These are phyloP conservation scores for Oreonectes daqikongensis DNA, from an alignment of 2,797 vertebrate genomes.

Conservation along the genomic window DNA sequence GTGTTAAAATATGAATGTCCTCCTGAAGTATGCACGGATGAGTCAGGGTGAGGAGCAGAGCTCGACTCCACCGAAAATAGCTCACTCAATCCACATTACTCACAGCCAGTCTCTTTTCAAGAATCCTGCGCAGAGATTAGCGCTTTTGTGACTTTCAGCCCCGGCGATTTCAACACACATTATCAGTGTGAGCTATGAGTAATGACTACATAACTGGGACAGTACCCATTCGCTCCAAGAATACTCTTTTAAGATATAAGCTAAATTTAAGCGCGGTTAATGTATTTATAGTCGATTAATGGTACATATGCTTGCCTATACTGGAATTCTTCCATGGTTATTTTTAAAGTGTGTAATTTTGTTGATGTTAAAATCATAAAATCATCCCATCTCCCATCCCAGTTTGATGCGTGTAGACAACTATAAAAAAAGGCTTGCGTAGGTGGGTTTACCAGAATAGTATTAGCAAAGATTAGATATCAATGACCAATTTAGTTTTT, in stretches of 20 bases:
- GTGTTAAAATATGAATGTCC: slow-evolving; percentile 43
- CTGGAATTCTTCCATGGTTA: background rate
- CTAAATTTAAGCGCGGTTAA: slow-evolving; percentile 20
- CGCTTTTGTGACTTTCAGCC: slow-evolving; percentile 42
- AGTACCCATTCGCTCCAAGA: slow-evolving; percentile 31
- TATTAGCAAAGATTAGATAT: no score
- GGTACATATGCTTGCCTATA: background rate
- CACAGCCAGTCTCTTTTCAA: slow-evolving; percentile 50
- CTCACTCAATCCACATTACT: slow-evolving; percentile 46
- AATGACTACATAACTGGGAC: slow-evolving; percentile 43
- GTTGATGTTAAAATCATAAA: background rate
- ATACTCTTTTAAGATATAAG: slow-evolving; percentile 27
- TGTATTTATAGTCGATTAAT: slow-evolving; percentile 21
- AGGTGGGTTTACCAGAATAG: no score
- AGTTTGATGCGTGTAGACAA: background rate
- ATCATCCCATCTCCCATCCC: background rate
- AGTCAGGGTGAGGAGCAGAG: slow-evolving; percentile 26
- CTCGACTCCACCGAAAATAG: slow-evolving; percentile 48
- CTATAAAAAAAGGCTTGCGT: background rate
- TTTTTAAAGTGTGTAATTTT: background rate
- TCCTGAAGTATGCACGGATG: slow-evolving; percentile 36
- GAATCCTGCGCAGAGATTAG: slow-evolving; percentile 37
- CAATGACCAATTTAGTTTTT: no score
- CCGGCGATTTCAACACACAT: slow-evolving; percentile 31
- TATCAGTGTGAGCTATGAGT: slow-evolving; percentile 34